These are phyloP conservation scores for Lasaia peninsularis DNA, from an alignment of 1,140 invertebrate genomes.

Conservation along the genomic window DNA sequence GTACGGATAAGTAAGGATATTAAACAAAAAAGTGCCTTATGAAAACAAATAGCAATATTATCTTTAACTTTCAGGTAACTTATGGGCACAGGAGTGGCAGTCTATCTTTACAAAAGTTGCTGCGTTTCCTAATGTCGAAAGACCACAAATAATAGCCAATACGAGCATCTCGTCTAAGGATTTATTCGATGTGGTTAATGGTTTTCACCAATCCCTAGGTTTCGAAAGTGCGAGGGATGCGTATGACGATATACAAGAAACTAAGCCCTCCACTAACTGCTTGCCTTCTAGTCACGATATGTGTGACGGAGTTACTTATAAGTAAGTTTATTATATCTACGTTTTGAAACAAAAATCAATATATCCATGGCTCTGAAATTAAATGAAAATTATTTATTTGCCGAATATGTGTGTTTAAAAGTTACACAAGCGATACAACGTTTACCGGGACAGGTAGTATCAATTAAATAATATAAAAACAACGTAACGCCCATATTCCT, in stretches of 20 bases:
- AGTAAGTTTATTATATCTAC: slow-evolving; percentile 32
- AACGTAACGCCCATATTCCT: too few species aligned
- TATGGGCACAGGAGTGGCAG: slow-evolving; percentile 91
- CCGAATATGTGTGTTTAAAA: too few species aligned
- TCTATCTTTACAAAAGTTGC: slow-evolving; percentile 83
- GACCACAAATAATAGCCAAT: slow-evolving; percentile 33
- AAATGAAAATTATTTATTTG: too few species aligned
- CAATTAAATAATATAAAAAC: too few species aligned
- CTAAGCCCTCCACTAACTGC: slow-evolving; percentile 46
- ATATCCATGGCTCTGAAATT: too few species aligned
- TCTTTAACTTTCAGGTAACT: slow-evolving; percentile 81
- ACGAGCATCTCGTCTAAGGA: slow-evolving; percentile 41
- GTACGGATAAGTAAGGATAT: too few species aligned
- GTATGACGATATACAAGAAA: slow-evolving; percentile 52
- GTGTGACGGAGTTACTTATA: slow-evolving; percentile 67
- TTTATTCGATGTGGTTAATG: slow-evolving; percentile 54
- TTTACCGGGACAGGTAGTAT: too few species aligned
- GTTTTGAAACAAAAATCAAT: too few species aligned
- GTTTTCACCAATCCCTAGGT: slow-evolving; percentile 58
- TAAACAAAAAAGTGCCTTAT: not conserved
- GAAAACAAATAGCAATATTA: slow-evolving; percentile 1
- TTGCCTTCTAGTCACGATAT: slow-evolving; percentile 68
- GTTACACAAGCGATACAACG: too few species aligned
- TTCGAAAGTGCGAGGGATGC: slow-evolving; percentile 59
- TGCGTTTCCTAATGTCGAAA: slow-evolving; percentile 79